Conservation (phyloP, 2,888 invertebrate species). For the Eudasyphora cyanicolor region DNA sequence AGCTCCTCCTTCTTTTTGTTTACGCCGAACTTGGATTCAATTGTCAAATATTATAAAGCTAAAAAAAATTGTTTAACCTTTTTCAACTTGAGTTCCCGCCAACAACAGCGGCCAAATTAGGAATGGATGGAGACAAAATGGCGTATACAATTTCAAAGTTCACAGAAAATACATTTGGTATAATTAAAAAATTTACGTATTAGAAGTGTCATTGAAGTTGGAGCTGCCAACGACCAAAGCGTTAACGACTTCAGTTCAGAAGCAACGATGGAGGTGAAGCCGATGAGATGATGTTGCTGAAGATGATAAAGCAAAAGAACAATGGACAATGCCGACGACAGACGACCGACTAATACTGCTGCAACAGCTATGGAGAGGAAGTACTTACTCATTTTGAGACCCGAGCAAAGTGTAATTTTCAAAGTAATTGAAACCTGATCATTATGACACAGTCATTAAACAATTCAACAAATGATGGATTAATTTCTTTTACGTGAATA, state of each 20-base stretch:
- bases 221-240: not conserved
- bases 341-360: not conserved
- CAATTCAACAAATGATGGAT: slow-evolving; percentile 46
- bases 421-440: slow-evolving; percentile 76
- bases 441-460: slow-evolving; percentile 74
- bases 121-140: slow-evolving; percentile 46
- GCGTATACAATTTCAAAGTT: slow-evolving; percentile 62
- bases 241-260: slow-evolving; percentile 12
- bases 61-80: slow-evolving; percentile 52
- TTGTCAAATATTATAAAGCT: slow-evolving; percentile 41
- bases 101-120: not conserved
- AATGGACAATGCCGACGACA: slow-evolving; percentile 16
- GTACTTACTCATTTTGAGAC: slow-evolving; percentile 40
- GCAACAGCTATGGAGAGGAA: slow-evolving; percentile 40
- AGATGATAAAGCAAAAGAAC: slow-evolving; percentile 1
- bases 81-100: slow-evolving; percentile 23
- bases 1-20: slow-evolving; percentile 48
- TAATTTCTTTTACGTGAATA: not conserved
- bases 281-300: not conserved
- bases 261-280: not conserved
- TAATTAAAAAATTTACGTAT: slow-evolving; percentile 62
- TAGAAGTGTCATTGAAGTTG: slow-evolving; percentile 58
- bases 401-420: slow-evolving; percentile 51
- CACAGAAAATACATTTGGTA: slow-evolving; percentile 53
- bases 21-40: slow-evolving; percentile 43